Evolutionary conservation across 1,140 invertebrate genomes (phyloP).

Genomic region (Lordiphosa stackelbergi): DNA sequence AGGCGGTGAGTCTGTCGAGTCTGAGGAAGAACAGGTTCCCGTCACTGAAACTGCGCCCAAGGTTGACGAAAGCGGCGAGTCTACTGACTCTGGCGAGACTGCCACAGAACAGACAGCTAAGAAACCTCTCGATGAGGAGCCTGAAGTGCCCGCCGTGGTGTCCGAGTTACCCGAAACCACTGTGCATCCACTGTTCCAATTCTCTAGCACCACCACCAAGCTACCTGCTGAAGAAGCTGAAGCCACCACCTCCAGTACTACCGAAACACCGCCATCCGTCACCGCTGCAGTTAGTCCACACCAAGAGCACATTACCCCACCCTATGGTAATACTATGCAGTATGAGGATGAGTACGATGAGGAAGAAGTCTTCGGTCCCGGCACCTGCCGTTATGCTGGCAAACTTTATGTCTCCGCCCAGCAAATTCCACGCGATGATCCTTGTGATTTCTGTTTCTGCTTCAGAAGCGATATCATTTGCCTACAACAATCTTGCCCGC

Average conservation of each 20-base stretch:
- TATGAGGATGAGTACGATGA: slow-evolving; percentile 83
- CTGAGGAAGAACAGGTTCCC: slow-evolving; percentile 56
- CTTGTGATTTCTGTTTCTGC: slow-evolving; percentile 98
- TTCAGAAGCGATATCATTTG: slow-evolving; percentile 97
- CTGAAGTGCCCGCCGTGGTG: slow-evolving; percentile 41
- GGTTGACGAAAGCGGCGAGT: slow-evolving; percentile 31
- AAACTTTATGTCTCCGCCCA: slow-evolving; percentile 95
- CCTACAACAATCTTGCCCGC: slow-evolving; percentile 95
- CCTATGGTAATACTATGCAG: slow-evolving; percentile 66
- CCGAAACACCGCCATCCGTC: slow-evolving; percentile 24
- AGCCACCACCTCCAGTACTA: slow-evolving; percentile 34
- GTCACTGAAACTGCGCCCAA: slow-evolving; percentile 28
- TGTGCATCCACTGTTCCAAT: slow-evolving; percentile 61
- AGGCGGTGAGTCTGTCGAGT: slow-evolving; percentile 59
- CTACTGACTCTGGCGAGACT: slow-evolving; percentile 22
- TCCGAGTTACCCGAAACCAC: slow-evolving; percentile 53
- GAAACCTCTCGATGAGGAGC: slow-evolving; percentile 35
- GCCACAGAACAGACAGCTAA: slow-evolving; percentile 19
- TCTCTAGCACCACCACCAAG: slow-evolving; percentile 38
- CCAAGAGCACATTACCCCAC: slow-evolving; percentile 59
- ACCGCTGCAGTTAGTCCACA: slow-evolving; percentile 39
- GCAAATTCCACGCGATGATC: slow-evolving; percentile 94
- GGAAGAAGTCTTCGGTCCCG: slow-evolving; percentile 87
- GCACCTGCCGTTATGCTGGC: slow-evolving; percentile 93
- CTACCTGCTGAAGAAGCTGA: slow-evolving; percentile 27